Evolutionary conservation across 2,888 invertebrate species (phyloP).

Genomic region (Caenorhabditis macrosperma): DNA sequence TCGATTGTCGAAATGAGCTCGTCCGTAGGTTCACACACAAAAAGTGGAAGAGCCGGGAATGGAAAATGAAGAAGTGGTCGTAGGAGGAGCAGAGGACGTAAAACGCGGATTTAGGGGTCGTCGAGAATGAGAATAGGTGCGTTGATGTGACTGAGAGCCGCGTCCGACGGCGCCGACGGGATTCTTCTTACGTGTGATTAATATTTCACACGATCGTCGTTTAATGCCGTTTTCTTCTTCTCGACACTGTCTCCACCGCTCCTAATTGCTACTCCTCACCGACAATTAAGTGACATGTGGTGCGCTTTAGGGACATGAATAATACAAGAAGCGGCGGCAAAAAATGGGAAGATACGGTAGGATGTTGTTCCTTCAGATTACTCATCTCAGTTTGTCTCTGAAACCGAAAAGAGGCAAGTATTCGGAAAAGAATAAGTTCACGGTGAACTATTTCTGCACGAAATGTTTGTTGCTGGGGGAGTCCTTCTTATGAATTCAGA

Average conservation of each 20-base stretch:
- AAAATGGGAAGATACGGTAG: conserved; percentile 8
- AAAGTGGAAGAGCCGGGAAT: conserved; percentile 2
- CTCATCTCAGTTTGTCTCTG: neutral
- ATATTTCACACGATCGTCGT: conserved; percentile 53
- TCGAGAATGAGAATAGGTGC: conserved; percentile 43
- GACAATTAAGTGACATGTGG: conserved; percentile 55
- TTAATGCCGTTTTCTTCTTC: conserved; percentile 32
- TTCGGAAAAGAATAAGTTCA: neutral
- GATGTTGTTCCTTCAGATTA: conserved; percentile 1
- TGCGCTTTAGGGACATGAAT: conserved; percentile 40
- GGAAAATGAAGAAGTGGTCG: neutral
- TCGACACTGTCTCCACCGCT: conserved; percentile 5
- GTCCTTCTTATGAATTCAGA: conserved; percentile 46
- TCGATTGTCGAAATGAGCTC: neutral
- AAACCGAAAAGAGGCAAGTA: conserved; percentile 5
- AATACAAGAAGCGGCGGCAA: conserved; percentile 10
- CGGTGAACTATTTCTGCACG: conserved; percentile 7
- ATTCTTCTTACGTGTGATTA: conserved; percentile 50
- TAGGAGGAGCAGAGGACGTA: conserved; percentile 26
- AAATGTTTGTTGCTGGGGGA: conserved; percentile 19
- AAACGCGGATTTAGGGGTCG: conserved; percentile 20
- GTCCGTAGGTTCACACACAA: neutral
- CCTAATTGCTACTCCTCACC: conserved; percentile 52
- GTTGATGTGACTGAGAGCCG: conserved; percentile 46
- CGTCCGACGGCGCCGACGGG: conserved; percentile 1